Base-by-base conservation (phyloP, 2,113 vertebrate genomes). In the Podocnemis expansa region DNA sequence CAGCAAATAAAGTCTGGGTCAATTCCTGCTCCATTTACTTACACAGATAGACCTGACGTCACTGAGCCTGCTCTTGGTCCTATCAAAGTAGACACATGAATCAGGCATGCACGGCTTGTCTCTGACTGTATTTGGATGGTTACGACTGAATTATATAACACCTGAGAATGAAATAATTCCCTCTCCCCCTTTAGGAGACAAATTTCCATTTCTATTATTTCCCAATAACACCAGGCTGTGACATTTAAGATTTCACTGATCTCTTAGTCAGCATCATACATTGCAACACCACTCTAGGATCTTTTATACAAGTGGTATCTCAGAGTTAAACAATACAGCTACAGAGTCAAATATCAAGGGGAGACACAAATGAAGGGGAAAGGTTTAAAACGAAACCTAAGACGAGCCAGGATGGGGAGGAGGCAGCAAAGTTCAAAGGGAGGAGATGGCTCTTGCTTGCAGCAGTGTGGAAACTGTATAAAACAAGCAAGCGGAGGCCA, bases 121-220 rank as follows among this genome's bases (percentile, higher is more conserved):
- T 19, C 16, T 79, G 13, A 17, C 41, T 76, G 75, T 87, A 51
- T 52, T 25, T 16, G n/a, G 58, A 45, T 43, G n/a, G 73, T 73
- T 56, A 22, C 60, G 19, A 83, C 87, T 92, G 25, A 43, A 58
- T 45, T 78, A 51, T 73, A 86, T 86, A 75, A 86, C 56, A 13
- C 82, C 43, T 79, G 47, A 83, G 43, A 85, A 10, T n/a, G 82
- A 93, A 93, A 94, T 85, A 79, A 81, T 60, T 43, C 60, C 7
- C 73, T 87, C 87, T 91, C 78, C 89, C 73, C 29, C 56, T 94
- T 88, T 93, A 85, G 79, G 49, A 88, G 89, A 93, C 89, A 21
- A 4, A 29, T 91, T 93, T 93, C 52, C 5, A 49, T 94, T 93
- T 95, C 85, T 86, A 63, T 58, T 24, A 73, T 58, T 24, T 67